These are phyloP conservation scores for Agonopterix subpropinquella DNA, from an alignment of 2,888 invertebrate genomes.

Conservation along the genomic window DNA sequence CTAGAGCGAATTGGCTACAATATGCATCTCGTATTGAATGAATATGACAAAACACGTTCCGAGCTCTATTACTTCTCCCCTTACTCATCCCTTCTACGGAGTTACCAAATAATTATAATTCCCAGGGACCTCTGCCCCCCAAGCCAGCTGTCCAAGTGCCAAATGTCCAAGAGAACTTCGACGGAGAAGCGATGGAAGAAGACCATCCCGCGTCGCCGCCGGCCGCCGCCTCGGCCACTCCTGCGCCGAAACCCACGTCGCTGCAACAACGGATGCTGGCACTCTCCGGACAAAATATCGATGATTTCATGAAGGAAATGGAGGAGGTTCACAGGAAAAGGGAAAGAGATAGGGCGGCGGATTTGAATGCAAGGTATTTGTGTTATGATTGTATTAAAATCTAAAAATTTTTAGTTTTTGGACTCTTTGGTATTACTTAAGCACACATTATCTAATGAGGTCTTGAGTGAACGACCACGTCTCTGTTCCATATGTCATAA, in stretches of 20 bases:
- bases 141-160: neutral
- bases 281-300: conserved; percentile 93
- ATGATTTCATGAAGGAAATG: conserved; percentile 95
- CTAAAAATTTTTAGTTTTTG: neutral
- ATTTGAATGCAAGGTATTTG: conserved; percentile 69
- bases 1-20: too few species aligned
- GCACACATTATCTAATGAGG: too few species aligned
- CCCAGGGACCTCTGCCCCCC: conserved; percentile 11
- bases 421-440: neutral
- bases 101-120: too few species aligned
- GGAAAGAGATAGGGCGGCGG: conserved; percentile 79
- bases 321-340: conserved; percentile 88
- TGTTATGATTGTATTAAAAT: neutral
- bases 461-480: too few species aligned
- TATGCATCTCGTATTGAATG: too few species aligned
- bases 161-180: conserved; percentile 25
- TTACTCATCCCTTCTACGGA: too few species aligned
- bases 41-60: neutral
- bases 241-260: conserved; percentile 86
- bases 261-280: conserved; percentile 91
- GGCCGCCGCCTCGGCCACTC: conserved; percentile 77
- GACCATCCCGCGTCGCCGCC: conserved; percentile 37
- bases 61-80: neutral
- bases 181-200: conserved; percentile 41
- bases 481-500: too few species aligned